Evolutionary conservation across 53 echinoderm and acorn worm species (phyloP).

Genomic region (Glandiceps talaboti): DNA sequence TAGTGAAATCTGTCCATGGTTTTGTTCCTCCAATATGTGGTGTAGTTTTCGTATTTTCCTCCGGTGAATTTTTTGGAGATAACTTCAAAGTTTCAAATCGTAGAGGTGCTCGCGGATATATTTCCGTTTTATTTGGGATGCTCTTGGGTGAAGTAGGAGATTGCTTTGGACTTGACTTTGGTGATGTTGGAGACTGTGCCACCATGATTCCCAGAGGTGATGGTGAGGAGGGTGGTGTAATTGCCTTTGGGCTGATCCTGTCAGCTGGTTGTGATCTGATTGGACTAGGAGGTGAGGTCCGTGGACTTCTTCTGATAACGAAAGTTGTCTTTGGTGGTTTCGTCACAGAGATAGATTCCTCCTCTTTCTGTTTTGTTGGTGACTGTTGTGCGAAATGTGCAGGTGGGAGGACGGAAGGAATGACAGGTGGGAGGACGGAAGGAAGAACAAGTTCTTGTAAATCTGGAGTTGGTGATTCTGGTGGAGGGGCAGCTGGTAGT

Average conservation of each 20-base stretch:
- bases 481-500: not conserved
- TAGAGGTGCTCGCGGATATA: not conserved
- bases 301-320: not conserved
- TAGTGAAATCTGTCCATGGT: not conserved
- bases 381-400: not conserved
- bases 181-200: not conserved
- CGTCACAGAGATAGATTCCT: not conserved
- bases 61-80: too few species aligned
- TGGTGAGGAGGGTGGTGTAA: not conserved
- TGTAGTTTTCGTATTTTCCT: not conserved
- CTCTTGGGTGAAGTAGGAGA: not conserved
- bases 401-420: not conserved
- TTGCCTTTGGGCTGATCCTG: not conserved
- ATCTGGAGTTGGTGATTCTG: not conserved
- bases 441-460: too few species aligned
- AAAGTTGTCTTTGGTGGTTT: not conserved
- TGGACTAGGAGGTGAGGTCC: not conserved
- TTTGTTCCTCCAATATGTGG: not conserved
- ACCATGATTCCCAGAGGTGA: not conserved
- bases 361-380: not conserved
- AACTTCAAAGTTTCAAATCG: too few species aligned
- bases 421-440: conserved; percentile 12
- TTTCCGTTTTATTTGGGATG: not conserved
- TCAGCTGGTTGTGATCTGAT: not conserved
- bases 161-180: not conserved